Base-by-base conservation (phyloP, 2,888 invertebrate genomes). In the Agrochola circellaris region DNA sequence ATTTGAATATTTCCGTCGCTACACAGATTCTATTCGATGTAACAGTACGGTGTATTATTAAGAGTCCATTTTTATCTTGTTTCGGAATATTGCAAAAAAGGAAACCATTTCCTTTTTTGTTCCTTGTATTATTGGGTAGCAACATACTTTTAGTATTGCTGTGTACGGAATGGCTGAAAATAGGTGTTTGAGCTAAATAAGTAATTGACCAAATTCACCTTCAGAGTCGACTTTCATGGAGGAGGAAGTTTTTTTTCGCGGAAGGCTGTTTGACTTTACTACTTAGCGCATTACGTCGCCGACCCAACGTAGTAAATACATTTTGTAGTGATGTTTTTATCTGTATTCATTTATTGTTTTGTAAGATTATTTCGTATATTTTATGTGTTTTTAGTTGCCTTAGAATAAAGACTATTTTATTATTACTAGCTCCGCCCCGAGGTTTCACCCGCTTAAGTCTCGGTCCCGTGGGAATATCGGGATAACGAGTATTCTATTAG, bases 1-100 rank as follows among this genome's bases (percentile, higher is more conserved):
- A 86, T 83, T 78, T 86, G 72, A 86, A 86, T 84, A 84, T 84
- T 86, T 86, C 17, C 13, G 79, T 61, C 13, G 69, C 72, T 70
- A 84, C 74, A 84, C 76, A 64, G 71, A 69, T 80, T 79, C 30
- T 65, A 23, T 75, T 72, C 48, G 65, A 54, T 62, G 68, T 58
- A 68, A 75, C 51, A 61, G 42, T 61, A 38, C 61, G 5, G 70
- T 26, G 61, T 61, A 60, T 67, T 74, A 78, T 83, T 82, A 77
- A 60, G 72, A 65, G 68, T 73, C 51, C 38, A 71, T 75, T 75
- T 84, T 69, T 79, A 72, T 75, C 71, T 79, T 79, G 66, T 71
- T 72, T 64, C 42, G 13, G 38, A 45, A 60, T 60, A 76, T 78
- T 68, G 67, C 54, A 73, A 82, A 77, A 60, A 75, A 26, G 65